phyloP scores from a whole-genome alignment of 2,888 invertebrate genomes.

The Machimus rusticus region DNA sequence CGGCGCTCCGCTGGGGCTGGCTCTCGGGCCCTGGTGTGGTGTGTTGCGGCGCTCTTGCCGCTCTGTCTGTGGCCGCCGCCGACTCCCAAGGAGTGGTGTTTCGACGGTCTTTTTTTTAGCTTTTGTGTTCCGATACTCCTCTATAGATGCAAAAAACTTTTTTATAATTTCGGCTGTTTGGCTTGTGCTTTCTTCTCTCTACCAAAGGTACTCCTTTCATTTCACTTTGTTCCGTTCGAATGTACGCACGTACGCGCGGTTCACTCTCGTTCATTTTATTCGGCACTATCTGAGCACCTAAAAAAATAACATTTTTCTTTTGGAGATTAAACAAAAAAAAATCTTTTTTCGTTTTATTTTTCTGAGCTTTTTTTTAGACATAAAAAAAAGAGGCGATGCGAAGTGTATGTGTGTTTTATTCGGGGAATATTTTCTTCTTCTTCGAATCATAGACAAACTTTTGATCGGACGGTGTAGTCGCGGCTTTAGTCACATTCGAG shows the following conservation, averaged over 20 bases:
- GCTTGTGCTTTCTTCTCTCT: constrained; percentile 62
- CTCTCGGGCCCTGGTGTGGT: background rate
- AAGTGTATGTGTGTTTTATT: background rate
- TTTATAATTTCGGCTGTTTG: constrained; percentile 28
- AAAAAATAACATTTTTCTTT: background rate
- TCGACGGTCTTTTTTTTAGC: background rate
- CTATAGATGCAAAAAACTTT: constrained; percentile 21
- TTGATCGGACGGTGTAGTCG: background rate
- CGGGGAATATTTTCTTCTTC: background rate
- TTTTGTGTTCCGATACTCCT: constrained; percentile 18
- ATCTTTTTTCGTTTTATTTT: background rate
- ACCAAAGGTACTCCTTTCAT: constrained; percentile 61
- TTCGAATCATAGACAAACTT: background rate
- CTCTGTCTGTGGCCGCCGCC: constrained; percentile 28
- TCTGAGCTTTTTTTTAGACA: background rate
- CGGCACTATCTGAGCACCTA: background rate
- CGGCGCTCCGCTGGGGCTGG: background rate
- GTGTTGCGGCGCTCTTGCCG: background rate
- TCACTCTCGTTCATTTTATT: constrained; percentile 46
- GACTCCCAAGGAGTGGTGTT: constrained; percentile 8
- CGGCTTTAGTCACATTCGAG: background rate
- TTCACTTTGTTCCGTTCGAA: constrained; percentile 64
- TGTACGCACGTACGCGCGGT: constrained; percentile 63
- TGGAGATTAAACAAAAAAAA: background rate
- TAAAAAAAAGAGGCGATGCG: background rate